Evolutionary conservation across 2,797 vertebrate genomes (phyloP).

Genomic region (Enteromius trimaculatus): DNA sequence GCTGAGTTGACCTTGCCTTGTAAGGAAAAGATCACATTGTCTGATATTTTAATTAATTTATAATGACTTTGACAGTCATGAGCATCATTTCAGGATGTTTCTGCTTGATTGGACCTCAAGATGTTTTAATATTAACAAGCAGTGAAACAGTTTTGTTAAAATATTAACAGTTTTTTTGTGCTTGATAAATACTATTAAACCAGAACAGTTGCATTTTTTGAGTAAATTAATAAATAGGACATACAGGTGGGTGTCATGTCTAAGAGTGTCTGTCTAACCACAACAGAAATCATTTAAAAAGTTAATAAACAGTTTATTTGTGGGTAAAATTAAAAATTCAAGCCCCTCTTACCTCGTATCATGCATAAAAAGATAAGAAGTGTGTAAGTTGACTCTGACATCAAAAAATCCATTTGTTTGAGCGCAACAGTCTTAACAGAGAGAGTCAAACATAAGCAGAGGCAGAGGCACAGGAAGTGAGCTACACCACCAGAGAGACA

Average conservation of each 20-base stretch:
- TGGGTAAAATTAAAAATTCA: background rate
- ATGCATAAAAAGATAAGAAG: conserved; percentile 65
- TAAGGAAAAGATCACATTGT: background rate
- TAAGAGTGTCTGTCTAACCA: background rate
- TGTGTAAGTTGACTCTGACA: conserved; percentile 47
- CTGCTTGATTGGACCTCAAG: too few relatives aligned
- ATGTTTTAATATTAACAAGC: too few relatives aligned
- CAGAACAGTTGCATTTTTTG: background rate
- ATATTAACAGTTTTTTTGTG: too few relatives aligned
- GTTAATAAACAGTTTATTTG: background rate
- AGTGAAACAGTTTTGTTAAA: too few relatives aligned
- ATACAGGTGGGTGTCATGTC: background rate
- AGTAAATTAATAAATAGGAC: background rate
- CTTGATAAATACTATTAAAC: too few relatives aligned
- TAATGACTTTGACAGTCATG: background rate
- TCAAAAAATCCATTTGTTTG: conserved; percentile 65
- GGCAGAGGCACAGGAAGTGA: conserved; percentile 49
- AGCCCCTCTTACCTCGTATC: conserved; percentile 71
- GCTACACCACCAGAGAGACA: conserved; percentile 45
- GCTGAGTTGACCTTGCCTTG: background rate
- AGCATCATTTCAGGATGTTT: too few relatives aligned
- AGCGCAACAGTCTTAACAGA: conserved; percentile 11
- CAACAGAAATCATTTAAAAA: background rate
- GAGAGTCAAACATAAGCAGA: background rate
- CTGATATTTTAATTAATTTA: background rate